phyloP scores from a whole-genome alignment of 2,113 vertebrate species.

The Poeciliopsis occidentalis region DNA sequence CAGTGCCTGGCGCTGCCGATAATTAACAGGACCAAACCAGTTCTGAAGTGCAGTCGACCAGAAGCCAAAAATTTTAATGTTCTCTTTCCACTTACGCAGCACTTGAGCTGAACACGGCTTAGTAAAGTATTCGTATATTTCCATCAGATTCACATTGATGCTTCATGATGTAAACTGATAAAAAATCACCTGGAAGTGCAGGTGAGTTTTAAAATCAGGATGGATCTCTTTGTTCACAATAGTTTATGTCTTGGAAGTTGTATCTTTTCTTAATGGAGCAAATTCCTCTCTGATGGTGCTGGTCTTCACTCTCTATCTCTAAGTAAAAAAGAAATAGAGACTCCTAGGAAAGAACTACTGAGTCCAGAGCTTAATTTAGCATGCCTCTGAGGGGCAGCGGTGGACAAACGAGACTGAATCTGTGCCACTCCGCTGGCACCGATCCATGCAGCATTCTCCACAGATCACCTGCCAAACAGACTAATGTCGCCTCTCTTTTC shows the following conservation, averaged over 20 bases:
- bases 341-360: not conserved
- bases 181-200: not conserved
- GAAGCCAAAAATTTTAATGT: conserved; percentile 1
- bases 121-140: not conserved
- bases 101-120: not conserved
- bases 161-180: not conserved
- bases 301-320: not conserved
- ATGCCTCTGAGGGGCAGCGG: not conserved
- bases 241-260: not conserved
- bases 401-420: not conserved
- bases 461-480: not conserved
- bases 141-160: not conserved
- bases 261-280: not conserved
- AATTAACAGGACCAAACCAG: conserved; percentile 16
- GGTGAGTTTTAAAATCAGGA: not conserved
- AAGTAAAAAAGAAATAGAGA: not conserved
- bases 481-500: not conserved
- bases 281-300: not conserved
- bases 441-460: not conserved
- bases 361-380: not conserved
- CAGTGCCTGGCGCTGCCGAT: not conserved
- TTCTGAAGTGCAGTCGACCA: not conserved
- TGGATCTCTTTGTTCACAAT: not conserved
- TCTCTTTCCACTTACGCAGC: not conserved
- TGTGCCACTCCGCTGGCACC: not conserved